Evolutionary conservation across 2,797 vertebrate species (phyloP).

Genomic region (Falco naumanni): DNA sequence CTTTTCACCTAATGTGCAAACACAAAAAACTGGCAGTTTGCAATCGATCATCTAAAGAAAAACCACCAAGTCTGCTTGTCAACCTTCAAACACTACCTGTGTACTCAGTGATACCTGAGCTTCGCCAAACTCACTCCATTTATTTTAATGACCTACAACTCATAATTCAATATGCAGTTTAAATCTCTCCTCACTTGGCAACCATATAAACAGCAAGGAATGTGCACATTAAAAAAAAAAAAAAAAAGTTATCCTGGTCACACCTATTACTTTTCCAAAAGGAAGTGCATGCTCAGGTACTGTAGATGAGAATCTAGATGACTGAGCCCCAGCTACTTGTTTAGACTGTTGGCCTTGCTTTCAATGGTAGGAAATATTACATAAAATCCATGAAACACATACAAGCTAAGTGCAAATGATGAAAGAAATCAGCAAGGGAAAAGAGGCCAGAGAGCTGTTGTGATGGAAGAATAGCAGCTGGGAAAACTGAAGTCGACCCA

Average conservation of each 20-base stretch:
- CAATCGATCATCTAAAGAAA: not conserved
- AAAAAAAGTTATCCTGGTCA: not conserved
- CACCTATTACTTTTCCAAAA: constrained; percentile 3
- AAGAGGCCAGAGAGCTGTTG: constrained; percentile 52
- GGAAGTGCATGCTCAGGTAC: not conserved
- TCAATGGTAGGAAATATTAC: constrained; percentile 61
- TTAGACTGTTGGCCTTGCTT: constrained; percentile 16
- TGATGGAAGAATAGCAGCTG: constrained; percentile 60
- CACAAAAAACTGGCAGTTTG: not conserved
- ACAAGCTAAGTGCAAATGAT: constrained; percentile 53
- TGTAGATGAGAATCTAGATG: constrained; percentile 7
- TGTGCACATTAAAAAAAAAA: not conserved
- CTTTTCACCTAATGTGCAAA: not conserved
- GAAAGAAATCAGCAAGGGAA: constrained; percentile 69
- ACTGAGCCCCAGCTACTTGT: constrained; percentile 15
- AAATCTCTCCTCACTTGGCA: not conserved
- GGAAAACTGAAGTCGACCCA: constrained; percentile 74
- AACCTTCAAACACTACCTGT: not conserved
- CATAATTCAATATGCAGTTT: not conserved
- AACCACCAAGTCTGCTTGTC: not conserved
- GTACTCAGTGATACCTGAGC: not conserved
- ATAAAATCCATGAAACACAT: constrained; percentile 41
- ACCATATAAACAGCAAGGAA: constrained; percentile 3
- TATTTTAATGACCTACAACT: not conserved
- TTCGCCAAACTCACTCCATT: constrained; percentile 6